Conservation (phyloP, 2,113 vertebrate species). For the Gymnocephalus cernua region DNA sequence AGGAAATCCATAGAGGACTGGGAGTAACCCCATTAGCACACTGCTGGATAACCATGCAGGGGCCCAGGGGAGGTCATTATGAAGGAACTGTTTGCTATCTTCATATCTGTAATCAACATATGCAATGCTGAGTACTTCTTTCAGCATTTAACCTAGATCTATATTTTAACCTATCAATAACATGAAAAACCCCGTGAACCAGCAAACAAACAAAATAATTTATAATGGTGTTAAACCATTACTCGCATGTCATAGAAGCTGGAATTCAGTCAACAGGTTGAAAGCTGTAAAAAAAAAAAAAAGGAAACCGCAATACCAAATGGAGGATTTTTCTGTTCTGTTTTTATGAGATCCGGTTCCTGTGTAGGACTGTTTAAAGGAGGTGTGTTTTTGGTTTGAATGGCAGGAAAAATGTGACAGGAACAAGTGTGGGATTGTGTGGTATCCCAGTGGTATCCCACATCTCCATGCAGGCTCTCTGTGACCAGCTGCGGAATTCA, state of each 20-base stretch:
- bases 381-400: conserved; percentile 55
- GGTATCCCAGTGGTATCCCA: conserved; percentile 34
- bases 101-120: conserved; percentile 77
- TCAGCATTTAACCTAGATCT: conserved; percentile 73
- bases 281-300: neutral
- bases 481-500: conserved; percentile 58
- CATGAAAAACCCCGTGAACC: neutral
- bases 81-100: conserved; percentile 75
- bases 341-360: conserved; percentile 36
- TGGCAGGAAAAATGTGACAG: conserved; percentile 63
- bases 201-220: conserved; percentile 38
- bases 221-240: conserved; percentile 1
- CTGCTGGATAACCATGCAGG: conserved; percentile 65
- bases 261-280: conserved; percentile 26
- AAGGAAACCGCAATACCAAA: neutral
- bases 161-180: conserved; percentile 26
- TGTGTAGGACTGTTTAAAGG: conserved; percentile 14
- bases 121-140: conserved; percentile 67
- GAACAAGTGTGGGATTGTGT: conserved; percentile 49
- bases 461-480: neutral
- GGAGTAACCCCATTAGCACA: conserved; percentile 76
- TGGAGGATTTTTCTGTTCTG: neutral
- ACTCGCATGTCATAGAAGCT: neutral
- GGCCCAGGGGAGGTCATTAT: conserved; percentile 81
- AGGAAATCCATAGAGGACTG: conserved; percentile 64